A percentile compares a stretch with the other conserved stretches of the same genome.
Evolutionary conservation across 2,888 invertebrate genomes (phyloP).

Genomic region (Apamea epomidion): DNA sequence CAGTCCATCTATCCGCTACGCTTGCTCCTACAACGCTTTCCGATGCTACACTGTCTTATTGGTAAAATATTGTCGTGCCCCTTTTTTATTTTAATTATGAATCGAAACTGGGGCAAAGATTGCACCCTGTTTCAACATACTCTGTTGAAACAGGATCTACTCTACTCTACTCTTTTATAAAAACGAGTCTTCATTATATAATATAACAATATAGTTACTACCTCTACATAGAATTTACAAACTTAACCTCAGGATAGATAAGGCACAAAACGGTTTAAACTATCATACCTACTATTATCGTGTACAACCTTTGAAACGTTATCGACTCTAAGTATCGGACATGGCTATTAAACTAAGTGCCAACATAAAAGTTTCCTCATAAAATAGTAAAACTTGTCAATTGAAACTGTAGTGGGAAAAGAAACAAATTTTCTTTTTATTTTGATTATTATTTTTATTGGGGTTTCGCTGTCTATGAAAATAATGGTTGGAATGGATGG

Average conservation of each 20-base stretch:
- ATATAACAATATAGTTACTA: neutral
- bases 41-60: neutral
- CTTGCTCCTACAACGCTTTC: neutral
- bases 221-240: neutral
- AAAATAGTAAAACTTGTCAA: neutral
- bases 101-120: too few species aligned
- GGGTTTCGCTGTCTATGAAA: neutral
- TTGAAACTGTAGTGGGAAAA: neutral
- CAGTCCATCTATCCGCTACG: neutral
- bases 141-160: neutral
- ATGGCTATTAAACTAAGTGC: constrained; percentile 5
- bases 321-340: constrained; percentile 2
- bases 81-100: too few species aligned
- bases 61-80: neutral
- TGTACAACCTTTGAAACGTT: constrained; percentile 6
- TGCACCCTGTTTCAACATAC: neutral
- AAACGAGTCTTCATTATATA: neutral
- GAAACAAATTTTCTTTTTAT: neutral
- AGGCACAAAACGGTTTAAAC: neutral
- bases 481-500: neutral
- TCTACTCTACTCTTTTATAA: neutral
- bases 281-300: neutral
- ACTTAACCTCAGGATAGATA: neutral
- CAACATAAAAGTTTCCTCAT: constrained; percentile 7
- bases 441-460: neutral